These are phyloP conservation scores for Hoplias malabaricus DNA, from an alignment of 2,113 vertebrate genomes.

Conservation along the genomic window DNA sequence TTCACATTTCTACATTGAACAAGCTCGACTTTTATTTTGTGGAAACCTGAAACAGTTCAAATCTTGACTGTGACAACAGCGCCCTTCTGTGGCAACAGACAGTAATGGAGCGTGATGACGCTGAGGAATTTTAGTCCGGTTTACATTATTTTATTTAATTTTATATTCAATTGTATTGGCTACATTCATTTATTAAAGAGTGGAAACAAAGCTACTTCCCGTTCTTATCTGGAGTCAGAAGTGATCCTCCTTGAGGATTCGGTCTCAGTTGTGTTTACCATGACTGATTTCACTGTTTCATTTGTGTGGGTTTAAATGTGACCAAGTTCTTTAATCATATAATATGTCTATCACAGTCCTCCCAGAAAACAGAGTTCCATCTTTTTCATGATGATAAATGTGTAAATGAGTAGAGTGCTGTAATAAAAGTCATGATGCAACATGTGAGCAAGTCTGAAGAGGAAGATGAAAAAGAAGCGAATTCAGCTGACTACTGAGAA, in stretches of 20 bases:
- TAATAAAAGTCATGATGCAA: slow-evolving; percentile 66
- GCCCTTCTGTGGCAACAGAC: slow-evolving; percentile 58
- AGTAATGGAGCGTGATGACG: too few relatives aligned
- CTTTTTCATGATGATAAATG: neutral
- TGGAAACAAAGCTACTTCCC: neutral
- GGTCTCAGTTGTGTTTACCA: too few relatives aligned
- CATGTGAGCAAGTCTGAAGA: slow-evolving; percentile 56
- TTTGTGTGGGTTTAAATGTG: neutral
- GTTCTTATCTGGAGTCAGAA: too few relatives aligned
- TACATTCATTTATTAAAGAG: too few relatives aligned
- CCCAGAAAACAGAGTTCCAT: neutral
- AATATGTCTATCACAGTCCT: neutral
- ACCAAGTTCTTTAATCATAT: neutral
- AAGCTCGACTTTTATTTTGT: neutral
- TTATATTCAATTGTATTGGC: too few relatives aligned
- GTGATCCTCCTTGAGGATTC: too few relatives aligned
- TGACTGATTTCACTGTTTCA: neutral
- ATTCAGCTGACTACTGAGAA: neutral
- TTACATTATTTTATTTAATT: too few relatives aligned
- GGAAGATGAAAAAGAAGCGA: slow-evolving; percentile 30
- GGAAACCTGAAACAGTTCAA: neutral
- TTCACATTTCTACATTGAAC: neutral
- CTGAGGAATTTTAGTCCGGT: too few relatives aligned
- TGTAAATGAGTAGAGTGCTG: neutral
- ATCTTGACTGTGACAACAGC: slow-evolving; percentile 63